phyloP scores from a whole-genome alignment of 92 coral and sea anemone species.

The Actinostola sp. region DNA sequence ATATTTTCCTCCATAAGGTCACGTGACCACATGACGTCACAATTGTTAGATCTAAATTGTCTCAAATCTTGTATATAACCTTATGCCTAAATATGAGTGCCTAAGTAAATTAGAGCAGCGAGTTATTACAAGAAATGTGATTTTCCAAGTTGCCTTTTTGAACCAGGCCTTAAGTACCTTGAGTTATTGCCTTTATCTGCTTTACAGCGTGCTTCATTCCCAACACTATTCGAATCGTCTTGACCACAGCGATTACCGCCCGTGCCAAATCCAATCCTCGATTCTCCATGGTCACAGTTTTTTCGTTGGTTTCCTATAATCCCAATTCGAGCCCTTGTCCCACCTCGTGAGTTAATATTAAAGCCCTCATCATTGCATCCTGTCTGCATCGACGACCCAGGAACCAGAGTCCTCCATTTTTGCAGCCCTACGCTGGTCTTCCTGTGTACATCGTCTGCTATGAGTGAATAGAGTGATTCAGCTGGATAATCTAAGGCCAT shows the following conservation, averaged over 20 bases:
- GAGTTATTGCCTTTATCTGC: conserved; percentile 8
- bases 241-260: conserved; percentile 16
- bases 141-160: too few relatives aligned
- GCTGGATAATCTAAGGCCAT: conserved; percentile 19
- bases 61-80: too few relatives aligned
- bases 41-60: too few relatives aligned
- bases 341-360: not conserved
- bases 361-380: conserved; percentile 25
- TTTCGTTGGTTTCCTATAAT: conserved; percentile 13
- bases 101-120: too few relatives aligned
- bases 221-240: conserved; percentile 19
- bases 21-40: too few relatives aligned
- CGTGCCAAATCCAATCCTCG: conserved; percentile 46
- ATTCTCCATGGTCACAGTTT: not conserved
- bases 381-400: conserved; percentile 25
- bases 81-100: too few relatives aligned
- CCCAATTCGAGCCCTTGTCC: conserved; percentile 34
- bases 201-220: conserved; percentile 21
- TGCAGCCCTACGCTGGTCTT: conserved; percentile 11
- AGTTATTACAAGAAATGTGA: too few relatives aligned
- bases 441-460: conserved; percentile 7
- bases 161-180: too few relatives aligned
- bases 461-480: conserved; percentile 32
- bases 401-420: conserved; percentile 30
- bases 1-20: too few relatives aligned